phyloP scores from a whole-genome alignment of 2,113 vertebrate species.

The Corythoichthys intestinalis region DNA sequence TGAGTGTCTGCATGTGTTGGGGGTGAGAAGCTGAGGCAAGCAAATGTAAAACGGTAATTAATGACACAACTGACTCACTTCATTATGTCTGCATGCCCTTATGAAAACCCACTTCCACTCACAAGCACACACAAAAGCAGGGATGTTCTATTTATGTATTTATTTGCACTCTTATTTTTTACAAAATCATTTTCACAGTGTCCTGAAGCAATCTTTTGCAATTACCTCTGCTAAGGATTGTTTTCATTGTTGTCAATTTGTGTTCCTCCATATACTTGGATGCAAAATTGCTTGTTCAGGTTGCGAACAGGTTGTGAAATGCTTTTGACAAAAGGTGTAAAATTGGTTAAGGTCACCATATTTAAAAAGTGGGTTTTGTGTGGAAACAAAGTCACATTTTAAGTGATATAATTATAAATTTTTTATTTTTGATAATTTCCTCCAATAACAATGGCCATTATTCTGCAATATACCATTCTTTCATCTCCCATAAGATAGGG shows the following conservation, averaged over 20 bases:
- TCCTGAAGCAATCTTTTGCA: neutral
- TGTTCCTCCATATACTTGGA: neutral
- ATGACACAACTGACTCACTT: conserved; percentile 65
- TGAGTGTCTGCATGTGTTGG: neutral
- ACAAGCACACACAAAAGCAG: neutral
- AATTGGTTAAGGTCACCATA: no score
- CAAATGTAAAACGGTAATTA: conserved; percentile 72
- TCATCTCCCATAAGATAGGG: no score
- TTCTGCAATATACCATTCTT: no score
- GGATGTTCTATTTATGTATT: no score
- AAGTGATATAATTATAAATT: no score
- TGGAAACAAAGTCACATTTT: no score
- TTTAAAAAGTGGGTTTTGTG: no score
- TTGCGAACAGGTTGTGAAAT: no score
- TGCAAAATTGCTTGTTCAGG: neutral
- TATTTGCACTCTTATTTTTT: neutral
- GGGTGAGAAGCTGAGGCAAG: conserved; percentile 64
- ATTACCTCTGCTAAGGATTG: neutral
- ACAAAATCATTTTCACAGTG: neutral
- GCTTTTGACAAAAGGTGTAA: no score
- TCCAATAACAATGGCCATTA: no score
- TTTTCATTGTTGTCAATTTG: neutral
- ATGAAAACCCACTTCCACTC: conserved; percentile 9
- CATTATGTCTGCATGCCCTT: conserved; percentile 57
- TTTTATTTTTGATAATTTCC: no score